phyloP scores from a whole-genome alignment of 2,888 invertebrate species.

The Tachystola acroxantha region DNA sequence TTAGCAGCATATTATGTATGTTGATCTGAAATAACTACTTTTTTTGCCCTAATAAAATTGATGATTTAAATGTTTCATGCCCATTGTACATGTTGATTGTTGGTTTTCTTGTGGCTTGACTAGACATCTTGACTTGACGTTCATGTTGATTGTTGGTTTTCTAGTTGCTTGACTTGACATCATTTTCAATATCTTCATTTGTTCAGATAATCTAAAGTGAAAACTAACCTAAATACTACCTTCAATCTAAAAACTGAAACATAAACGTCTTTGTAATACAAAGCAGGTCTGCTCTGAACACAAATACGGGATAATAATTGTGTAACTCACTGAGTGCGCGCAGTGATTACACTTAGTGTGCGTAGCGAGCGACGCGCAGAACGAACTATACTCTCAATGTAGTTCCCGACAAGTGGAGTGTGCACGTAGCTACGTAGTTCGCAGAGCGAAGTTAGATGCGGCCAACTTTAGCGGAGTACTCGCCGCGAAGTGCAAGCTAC shows the following conservation, averaged over 20 bases:
- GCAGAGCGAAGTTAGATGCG: constrained; percentile 71
- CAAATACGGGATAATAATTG: constrained; percentile 68
- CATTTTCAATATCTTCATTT: too few species aligned
- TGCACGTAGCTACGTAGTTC: constrained; percentile 73
- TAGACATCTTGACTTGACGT: too few species aligned
- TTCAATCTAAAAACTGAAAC: constrained; percentile 10
- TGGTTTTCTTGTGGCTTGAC: too few species aligned
- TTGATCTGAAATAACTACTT: neutral
- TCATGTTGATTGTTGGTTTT: too few species aligned
- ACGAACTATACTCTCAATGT: constrained; percentile 67
- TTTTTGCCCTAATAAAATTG: too few species aligned
- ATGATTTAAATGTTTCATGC: too few species aligned
- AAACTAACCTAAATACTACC: constrained; percentile 4
- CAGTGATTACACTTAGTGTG: constrained; percentile 74
- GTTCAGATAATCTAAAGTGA: neutral
- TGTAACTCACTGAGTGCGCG: constrained; percentile 77
- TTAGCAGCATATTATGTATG: neutral
- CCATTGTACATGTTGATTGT: too few species aligned
- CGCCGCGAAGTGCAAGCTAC: constrained; percentile 75
- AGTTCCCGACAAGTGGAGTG: constrained; percentile 65
- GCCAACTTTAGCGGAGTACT: constrained; percentile 68
- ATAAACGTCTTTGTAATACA: constrained; percentile 14
- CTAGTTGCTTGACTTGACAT: too few species aligned
- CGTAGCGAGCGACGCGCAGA: constrained; percentile 64
- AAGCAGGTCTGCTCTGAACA: constrained; percentile 47